Percentiles rank a stretch among this genome's conserved stretches.
These are phyloP conservation scores for Suricata suricatta DNA, from an alignment of 2,113 vertebrate species.

Conservation along the genomic window DNA sequence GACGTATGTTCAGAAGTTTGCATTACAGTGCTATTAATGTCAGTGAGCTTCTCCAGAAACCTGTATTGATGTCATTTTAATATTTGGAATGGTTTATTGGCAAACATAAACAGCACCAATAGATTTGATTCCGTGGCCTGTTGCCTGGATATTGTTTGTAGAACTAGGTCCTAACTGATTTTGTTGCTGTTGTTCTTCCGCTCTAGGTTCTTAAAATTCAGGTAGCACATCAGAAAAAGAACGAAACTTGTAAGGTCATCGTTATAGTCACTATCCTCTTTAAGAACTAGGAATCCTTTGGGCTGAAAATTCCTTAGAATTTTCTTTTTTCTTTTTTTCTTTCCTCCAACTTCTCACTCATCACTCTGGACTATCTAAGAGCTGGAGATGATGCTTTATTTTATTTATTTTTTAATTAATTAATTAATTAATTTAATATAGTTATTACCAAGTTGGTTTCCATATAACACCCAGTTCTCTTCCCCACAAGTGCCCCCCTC, in stretches of 20 bases:
- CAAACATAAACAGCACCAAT: slow-evolving; percentile 59
- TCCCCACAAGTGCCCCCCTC: too few relatives aligned
- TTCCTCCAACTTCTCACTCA: background rate
- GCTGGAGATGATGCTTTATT: background rate
- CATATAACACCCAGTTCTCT: too few relatives aligned
- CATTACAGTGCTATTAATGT: background rate
- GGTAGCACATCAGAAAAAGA: slow-evolving; percentile 17
- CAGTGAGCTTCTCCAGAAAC: slow-evolving; percentile 64
- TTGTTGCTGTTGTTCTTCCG: slow-evolving; percentile 47
- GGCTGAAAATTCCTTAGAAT: background rate
- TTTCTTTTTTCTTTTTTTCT: background rate
- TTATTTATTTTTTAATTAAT: too few relatives aligned
- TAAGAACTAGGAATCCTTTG: background rate
- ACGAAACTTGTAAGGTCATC: background rate
- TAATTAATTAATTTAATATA: too few relatives aligned
- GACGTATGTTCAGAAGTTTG: slow-evolving; percentile 63
- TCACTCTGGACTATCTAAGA: background rate
- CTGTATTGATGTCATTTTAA: slow-evolving; percentile 73
- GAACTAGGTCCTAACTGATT: slow-evolving; percentile 57
- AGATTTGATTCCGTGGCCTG: slow-evolving; percentile 48
- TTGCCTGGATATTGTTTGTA: slow-evolving; percentile 65
- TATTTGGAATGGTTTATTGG: slow-evolving; percentile 74
- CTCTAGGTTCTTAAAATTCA: slow-evolving; percentile 59
- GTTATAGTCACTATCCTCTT: background rate
- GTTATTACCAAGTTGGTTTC: too few relatives aligned